Percentiles rank a stretch among this genome's conserved stretches.
Evolutionary conservation across 2,888 invertebrate species (phyloP).

Genomic region (Orgyia antiqua): DNA sequence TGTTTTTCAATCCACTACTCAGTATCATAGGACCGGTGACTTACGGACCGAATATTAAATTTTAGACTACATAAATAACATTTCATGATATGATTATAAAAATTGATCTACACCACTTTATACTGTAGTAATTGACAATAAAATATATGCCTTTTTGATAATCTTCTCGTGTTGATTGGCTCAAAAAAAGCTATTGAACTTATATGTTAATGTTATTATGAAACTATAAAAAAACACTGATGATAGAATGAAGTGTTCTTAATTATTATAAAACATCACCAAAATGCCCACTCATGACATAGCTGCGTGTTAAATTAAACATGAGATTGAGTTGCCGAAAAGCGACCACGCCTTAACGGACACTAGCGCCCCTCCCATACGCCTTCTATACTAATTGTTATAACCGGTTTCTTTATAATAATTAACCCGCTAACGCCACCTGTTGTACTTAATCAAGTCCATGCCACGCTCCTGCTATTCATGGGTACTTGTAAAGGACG

Average conservation of each 20-base stretch:
- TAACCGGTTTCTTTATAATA: conserved; percentile 69
- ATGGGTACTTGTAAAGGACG: conserved; percentile 30
- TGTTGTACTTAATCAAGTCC: conserved; percentile 44
- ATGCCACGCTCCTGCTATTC: conserved; percentile 25
- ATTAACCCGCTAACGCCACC: conserved; percentile 67
- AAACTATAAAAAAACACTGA: too few relatives aligned
- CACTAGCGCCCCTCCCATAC: conserved; percentile 53
- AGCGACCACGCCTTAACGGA: conserved; percentile 45
- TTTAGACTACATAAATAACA: too few relatives aligned
- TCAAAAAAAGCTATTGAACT: too few relatives aligned
- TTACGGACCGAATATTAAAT: too few relatives aligned
- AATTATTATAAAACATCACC: conserved; percentile 22
- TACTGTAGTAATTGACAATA: too few relatives aligned
- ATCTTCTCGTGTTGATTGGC: too few relatives aligned
- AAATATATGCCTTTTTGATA: too few relatives aligned
- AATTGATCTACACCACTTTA: too few relatives aligned
- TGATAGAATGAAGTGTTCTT: conserved; percentile 10
- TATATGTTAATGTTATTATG: too few relatives aligned
- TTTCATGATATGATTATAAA: too few relatives aligned
- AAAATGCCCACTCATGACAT: conserved; percentile 34
- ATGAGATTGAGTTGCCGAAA: conserved; percentile 47
- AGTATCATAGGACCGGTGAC: too few relatives aligned
- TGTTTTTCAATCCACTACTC: too few relatives aligned
- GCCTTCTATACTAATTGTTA: conserved; percentile 73
- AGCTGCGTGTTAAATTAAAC: conserved; percentile 44